Percentiles rank a stretch among this genome's conserved stretches.
These are phyloP conservation scores for Standfussiana lucernea DNA, from an alignment of 2,888 invertebrate genomes.

Conservation along the genomic window DNA sequence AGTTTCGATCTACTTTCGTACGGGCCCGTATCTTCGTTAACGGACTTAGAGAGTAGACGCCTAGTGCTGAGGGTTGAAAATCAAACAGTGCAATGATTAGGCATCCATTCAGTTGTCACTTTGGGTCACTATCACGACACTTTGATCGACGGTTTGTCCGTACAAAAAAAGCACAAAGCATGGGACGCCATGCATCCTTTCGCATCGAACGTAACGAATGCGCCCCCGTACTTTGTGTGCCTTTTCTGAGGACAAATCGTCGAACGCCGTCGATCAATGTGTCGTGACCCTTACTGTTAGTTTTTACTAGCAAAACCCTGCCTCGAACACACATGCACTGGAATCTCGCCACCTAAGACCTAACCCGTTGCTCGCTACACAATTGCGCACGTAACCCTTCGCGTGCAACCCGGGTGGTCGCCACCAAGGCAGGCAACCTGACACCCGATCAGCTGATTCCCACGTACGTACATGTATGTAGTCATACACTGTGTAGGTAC, in stretches of 20 bases:
- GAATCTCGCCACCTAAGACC: conserved; percentile 2
- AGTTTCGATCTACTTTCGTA: no score
- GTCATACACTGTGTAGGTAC: neutral
- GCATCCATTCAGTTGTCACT: no score
- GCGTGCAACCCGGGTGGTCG: neutral
- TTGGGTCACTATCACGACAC: neutral
- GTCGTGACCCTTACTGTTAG: no score
- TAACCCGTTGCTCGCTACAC: neutral
- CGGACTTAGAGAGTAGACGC: no score
- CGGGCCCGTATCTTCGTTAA: no score
- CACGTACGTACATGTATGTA: neutral
- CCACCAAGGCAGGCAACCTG: neutral
- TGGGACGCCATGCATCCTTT: neutral
- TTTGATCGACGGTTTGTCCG: neutral
- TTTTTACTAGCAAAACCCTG: no score
- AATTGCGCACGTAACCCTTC: neutral
- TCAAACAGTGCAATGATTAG: neutral
- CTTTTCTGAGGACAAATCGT: no score
- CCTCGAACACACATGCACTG: neutral
- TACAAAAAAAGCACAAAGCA: neutral
- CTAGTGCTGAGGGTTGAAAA: neutral
- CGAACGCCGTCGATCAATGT: no score
- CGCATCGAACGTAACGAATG: neutral
- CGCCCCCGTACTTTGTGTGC: no score
- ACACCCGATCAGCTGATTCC: conserved; percentile 7